Percentiles rank a stretch among this genome's conserved stretches.
Evolutionary conservation across 2,113 vertebrate species (phyloP).

Genomic region (Drymodes brunneopygia): DNA sequence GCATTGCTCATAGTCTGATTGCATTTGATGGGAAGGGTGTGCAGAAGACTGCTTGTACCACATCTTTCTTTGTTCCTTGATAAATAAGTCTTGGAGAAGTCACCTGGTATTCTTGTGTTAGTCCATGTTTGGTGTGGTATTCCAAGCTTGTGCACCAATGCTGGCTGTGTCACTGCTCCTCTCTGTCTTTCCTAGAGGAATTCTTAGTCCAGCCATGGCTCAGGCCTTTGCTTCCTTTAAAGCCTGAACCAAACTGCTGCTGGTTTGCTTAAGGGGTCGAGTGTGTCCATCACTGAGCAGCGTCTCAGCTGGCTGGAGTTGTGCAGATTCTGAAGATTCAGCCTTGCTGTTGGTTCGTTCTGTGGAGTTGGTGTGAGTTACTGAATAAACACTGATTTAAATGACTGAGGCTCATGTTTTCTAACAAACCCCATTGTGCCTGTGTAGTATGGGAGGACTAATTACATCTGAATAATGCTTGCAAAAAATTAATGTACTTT

Average conservation of each 20-base stretch:
- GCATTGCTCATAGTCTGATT: background rate
- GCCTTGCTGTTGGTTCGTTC: background rate
- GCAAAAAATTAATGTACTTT: background rate
- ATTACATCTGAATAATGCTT: background rate
- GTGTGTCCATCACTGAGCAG: background rate
- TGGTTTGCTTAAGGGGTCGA: background rate
- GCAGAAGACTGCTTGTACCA: background rate
- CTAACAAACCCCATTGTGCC: background rate
- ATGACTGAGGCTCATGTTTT: background rate
- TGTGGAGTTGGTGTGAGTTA: background rate
- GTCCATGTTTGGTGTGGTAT: background rate
- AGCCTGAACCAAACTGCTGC: background rate
- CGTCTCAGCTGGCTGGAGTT: background rate
- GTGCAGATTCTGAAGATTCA: background rate
- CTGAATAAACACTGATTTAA: slow-evolving; percentile 16
- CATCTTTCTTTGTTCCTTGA: background rate
- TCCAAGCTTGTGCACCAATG: background rate
- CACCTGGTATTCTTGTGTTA: background rate
- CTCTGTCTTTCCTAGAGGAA: background rate
- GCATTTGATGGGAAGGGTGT: background rate
- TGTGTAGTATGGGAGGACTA: background rate
- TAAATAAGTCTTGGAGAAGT: background rate
- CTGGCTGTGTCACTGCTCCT: background rate
- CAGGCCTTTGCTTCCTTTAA: background rate
- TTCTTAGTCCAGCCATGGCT: background rate